These are phyloP conservation scores for Eumeta japonica DNA, from an alignment of 1,140 invertebrate genomes.

Conservation along the genomic window DNA sequence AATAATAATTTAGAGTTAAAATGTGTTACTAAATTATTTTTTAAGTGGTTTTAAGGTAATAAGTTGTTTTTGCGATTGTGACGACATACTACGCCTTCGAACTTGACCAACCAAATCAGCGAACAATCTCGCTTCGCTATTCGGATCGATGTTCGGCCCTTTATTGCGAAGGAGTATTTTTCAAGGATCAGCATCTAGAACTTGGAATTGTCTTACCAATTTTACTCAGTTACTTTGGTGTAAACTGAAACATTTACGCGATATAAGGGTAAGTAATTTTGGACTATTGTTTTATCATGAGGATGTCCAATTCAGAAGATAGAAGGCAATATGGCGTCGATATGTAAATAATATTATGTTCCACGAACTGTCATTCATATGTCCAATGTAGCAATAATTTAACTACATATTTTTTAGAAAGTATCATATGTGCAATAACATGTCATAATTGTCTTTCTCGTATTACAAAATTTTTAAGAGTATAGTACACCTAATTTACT, in stretches of 20 bases:
- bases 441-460: no score
- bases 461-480: no score
- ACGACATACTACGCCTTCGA: slow-evolving; percentile 9
- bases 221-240: slow-evolving; percentile 59
- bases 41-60: no score
- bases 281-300: slow-evolving; percentile 4
- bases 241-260: slow-evolving; percentile 58
- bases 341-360: slow-evolving; percentile 22
- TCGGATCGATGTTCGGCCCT: slow-evolving; percentile 65
- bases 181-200: slow-evolving; percentile 61
- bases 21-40: no score
- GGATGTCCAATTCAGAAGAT: slow-evolving; percentile 11
- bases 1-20: no score
- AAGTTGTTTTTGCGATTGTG: no score
- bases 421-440: no score
- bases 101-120: slow-evolving; percentile 28
- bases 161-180: slow-evolving; percentile 60
- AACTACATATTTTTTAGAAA: no score
- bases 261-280: slow-evolving; percentile 54
- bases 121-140: slow-evolving; percentile 33
- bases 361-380: no score
- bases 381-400: no score
- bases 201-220: slow-evolving; percentile 62
- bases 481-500: no score
- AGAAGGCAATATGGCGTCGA: slow-evolving; percentile 55